Base-by-base conservation (phyloP, 2,888 invertebrate species). In the Aspidiotus rigidus region DNA sequence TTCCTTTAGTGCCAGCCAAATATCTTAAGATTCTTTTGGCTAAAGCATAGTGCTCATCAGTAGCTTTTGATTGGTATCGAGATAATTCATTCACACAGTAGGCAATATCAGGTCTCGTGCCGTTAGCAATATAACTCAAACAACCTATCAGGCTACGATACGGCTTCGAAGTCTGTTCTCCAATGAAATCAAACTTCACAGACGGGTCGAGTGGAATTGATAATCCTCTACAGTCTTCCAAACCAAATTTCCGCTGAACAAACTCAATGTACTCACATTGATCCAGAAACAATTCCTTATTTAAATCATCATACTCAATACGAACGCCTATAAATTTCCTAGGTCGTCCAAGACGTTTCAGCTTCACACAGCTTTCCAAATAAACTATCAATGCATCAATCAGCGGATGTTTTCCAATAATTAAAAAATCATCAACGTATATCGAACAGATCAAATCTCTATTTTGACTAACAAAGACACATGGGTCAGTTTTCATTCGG, bases 91-190 rank as follows among this genome's bases (percentile, higher is more conserved):
- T 59, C 11, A 59, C 59, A 7, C 17, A 6, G 28, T 28, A 59
- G 17, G 28, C 28, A 59, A 59, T 59, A 39, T 59, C 59, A 7
- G 59, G 59, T 7, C 59, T 5, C 7, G 59, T 59, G 7, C 59
- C 59, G 11, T 59, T 16, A 8, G 59, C 59, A 59, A 59, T 59
- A 17, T 59, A 59, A 17, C 28, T 59, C 8, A 59, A 17, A 17
- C 59, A 59, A 11, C 59, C n/a, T 11, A 17, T 59, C 11, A 59
- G 9, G 7, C 28, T 39, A 16, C 17, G 59, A 11, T 59, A 59
- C 7, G 59, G 59, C 17, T 28, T 8, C 7, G 17, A 28, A 28
- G 8, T 16, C 16, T 59, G 17, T 6, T 28, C 59, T 7, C 28
- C 59, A 7, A 16, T 17, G 11, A 28, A 7, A 7, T 59, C 28